Base-by-base conservation (phyloP, 2,888 invertebrate species). In the Teinopalpus imperialis region DNA sequence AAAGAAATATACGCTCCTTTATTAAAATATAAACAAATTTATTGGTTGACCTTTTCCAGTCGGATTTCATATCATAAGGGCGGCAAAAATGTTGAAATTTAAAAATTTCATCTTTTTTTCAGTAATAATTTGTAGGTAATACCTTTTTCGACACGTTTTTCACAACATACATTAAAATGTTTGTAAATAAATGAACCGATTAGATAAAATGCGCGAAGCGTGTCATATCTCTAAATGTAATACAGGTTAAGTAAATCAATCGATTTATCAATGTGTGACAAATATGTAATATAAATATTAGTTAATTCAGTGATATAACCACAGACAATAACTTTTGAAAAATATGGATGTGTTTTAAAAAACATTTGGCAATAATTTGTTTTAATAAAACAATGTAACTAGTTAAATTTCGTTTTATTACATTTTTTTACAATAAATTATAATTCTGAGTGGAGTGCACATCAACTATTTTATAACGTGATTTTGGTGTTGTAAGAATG, bases 281-380 rank as follows among this genome's bases (percentile, higher is more conserved):
- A 13, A 29, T 43, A 5, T 29, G 8, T 45, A 14, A 10, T 40
- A 39, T 40, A 32, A 37, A 43, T 37, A 37, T 31, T 36, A 16
- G 8, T 20, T 26, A 23, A 34, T 34, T 12, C 9, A 18, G 43
- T 44, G 43, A 45, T 45, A 14, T n/a, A 2, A 34, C 34, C 39
- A 34, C 13, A 39, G 44, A 44, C 37, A 44, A 39, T 44, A 44
- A 44, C 21, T 24, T 34, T 34, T 16, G 16, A 12, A 23, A 23
- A 13, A 26, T 6, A 12, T 21, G 12, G 18, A 26, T 37, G n/a
- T 43, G 43, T 43, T n/a, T n/a, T n/a, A n/a, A n/a, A n/a, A n/a
- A 36, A 43, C 30, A 8, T 36, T 43, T 10, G 7, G 18, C 26
- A 26, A 26, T 21, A 20, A 13, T 37, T 16, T 5, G 26, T 32